These are phyloP conservation scores for Lasioglossum marginatum DNA, from an alignment of 2,888 invertebrate species.

Conservation along the genomic window DNA sequence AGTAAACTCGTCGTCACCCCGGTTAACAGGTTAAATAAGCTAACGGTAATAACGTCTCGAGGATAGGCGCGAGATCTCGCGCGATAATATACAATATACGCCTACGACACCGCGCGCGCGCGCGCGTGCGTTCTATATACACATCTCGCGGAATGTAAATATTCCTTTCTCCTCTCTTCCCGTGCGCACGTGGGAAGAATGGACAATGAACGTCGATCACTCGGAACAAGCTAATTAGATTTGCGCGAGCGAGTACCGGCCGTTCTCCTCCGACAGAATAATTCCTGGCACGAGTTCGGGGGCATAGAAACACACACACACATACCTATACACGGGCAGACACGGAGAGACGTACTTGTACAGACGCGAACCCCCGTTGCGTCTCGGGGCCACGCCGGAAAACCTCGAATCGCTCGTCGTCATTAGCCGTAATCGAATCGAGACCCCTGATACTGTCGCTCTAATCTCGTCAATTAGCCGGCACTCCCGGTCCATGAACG, in stretches of 20 bases:
- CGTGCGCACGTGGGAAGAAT: constrained; percentile 32
- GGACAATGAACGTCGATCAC: constrained; percentile 55
- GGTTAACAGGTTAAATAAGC: constrained; percentile 28
- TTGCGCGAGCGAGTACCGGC: constrained; percentile 33
- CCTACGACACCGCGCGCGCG: constrained; percentile 1
- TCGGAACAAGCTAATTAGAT: constrained; percentile 58
- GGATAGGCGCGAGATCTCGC: constrained; percentile 15
- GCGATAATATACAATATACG: neutral
- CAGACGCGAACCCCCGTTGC: neutral
- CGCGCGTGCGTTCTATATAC: constrained; percentile 2
- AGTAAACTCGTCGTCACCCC: neutral
- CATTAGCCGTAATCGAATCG: constrained; percentile 40
- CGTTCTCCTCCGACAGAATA: constrained; percentile 28
- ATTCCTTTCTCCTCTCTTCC: constrained; percentile 17
- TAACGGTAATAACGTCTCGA: constrained; percentile 8
- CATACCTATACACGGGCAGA: neutral
- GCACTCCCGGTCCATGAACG: constrained; percentile 25
- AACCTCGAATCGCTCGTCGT: constrained; percentile 19
- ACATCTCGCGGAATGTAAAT: constrained; percentile 41
- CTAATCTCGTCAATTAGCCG: constrained; percentile 36
- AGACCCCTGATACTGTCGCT: constrained; percentile 8
- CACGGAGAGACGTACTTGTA: neutral
- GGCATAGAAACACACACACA: neutral
- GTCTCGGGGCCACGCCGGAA: constrained; percentile 8
- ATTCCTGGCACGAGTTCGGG: constrained; percentile 36